Evolutionary conservation across 2,888 invertebrate genomes (phyloP).

Genomic region (Cryptocheilus praepositus): DNA sequence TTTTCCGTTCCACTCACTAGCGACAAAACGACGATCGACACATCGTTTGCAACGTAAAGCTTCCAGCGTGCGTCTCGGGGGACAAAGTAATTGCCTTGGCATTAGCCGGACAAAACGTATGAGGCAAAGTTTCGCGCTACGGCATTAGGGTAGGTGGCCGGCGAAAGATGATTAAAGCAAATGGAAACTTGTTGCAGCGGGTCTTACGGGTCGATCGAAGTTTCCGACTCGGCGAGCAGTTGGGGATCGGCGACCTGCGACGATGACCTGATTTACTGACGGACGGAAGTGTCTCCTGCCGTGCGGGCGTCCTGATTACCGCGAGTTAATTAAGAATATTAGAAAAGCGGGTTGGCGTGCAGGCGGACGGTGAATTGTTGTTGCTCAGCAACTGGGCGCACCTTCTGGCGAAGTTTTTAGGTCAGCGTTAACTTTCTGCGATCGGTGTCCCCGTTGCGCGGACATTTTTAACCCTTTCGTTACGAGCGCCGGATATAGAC

Average conservation of each 20-base stretch:
- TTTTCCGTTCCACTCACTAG: background rate
- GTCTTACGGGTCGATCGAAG: slow-evolving; percentile 41
- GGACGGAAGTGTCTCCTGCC: slow-evolving; percentile 1
- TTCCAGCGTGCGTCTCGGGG: background rate
- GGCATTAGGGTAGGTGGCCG: slow-evolving; percentile 34
- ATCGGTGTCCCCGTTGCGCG: too few species aligned
- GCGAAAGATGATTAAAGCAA: slow-evolving; percentile 51
- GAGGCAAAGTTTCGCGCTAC: slow-evolving; percentile 37
- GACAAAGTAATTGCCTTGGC: slow-evolving; percentile 45
- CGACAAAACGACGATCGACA: slow-evolving; percentile 17
- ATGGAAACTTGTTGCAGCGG: slow-evolving; percentile 53
- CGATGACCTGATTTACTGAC: slow-evolving; percentile 28
- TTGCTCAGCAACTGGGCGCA: too few species aligned
- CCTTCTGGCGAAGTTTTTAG: too few species aligned
- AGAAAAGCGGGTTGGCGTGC: too few species aligned
- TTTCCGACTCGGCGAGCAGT: slow-evolving; percentile 17
- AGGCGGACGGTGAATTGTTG: too few species aligned
- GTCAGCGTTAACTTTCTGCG: too few species aligned
- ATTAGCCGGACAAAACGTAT: slow-evolving; percentile 38
- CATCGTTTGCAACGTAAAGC: slow-evolving; percentile 16
- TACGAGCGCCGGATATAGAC: too few species aligned
- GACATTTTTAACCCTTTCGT: too few species aligned
- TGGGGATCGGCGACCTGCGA: slow-evolving; percentile 3
- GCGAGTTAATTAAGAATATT: too few species aligned
- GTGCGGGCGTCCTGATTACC: background rate